Evolutionary conservation across 2,888 invertebrate genomes (phyloP).

Genomic region (Xanthia togata): DNA sequence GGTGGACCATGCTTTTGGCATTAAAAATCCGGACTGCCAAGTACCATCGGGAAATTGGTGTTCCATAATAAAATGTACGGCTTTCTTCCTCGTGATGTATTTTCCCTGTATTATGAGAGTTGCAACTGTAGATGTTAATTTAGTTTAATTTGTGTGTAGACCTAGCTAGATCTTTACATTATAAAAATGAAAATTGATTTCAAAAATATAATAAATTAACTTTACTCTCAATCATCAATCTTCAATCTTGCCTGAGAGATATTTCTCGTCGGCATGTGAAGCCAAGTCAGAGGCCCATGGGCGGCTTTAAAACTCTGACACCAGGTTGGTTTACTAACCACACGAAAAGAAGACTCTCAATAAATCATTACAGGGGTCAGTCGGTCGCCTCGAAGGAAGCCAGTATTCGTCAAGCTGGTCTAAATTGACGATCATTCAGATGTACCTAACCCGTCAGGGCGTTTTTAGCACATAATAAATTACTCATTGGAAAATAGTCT

Average conservation of each 20-base stretch:
- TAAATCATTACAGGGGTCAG: neutral
- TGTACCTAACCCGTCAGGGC: too few species aligned
- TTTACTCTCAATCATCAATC: too few species aligned
- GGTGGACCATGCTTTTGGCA: conserved; percentile 25
- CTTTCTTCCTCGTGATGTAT: neutral
- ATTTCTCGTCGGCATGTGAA: too few species aligned
- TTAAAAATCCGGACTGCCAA: neutral
- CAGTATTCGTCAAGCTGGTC: too few species aligned
- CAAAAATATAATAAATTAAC: neutral
- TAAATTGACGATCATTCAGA: too few species aligned
- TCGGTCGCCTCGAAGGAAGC: too few species aligned
- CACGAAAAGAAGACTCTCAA: too few species aligned
- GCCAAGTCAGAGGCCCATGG: too few species aligned
- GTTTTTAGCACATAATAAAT: too few species aligned
- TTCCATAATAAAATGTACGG: neutral
- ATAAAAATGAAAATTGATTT: neutral
- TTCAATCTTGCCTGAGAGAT: too few species aligned
- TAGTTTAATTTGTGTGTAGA: neutral
- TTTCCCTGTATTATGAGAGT: neutral
- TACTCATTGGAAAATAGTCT: neutral
- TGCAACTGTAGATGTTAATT: neutral
- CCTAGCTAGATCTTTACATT: neutral
- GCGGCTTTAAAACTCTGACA: too few species aligned
- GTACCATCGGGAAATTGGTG: neutral
- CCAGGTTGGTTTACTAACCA: too few species aligned